A percentile compares a stretch with the other conserved stretches of the same genome.
These are phyloP conservation scores for Lordiphosa mommai DNA, from an alignment of 1,140 invertebrate species.

Conservation along the genomic window DNA sequence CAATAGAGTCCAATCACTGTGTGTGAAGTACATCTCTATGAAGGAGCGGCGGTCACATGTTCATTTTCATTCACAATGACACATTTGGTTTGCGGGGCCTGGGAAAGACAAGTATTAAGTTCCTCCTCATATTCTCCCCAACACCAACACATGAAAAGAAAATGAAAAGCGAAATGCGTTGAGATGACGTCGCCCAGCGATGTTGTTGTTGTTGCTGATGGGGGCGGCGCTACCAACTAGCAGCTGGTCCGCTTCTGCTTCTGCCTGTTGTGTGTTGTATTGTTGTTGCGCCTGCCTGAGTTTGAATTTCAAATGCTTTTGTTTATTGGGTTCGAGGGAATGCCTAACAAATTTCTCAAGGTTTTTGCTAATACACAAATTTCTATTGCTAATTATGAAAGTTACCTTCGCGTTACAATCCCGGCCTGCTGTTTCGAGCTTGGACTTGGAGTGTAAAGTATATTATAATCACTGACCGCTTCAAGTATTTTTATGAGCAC, in stretches of 20 bases:
- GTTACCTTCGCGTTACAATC: constrained; percentile 46
- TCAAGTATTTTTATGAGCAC: constrained; percentile 24
- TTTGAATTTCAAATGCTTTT: constrained; percentile 47
- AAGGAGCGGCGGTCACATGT: constrained; percentile 33
- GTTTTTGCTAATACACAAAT: constrained; percentile 29
- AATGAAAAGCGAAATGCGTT: constrained; percentile 63
- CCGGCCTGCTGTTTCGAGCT: background rate
- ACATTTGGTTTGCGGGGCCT: constrained; percentile 8
- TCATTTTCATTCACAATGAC: constrained; percentile 10
- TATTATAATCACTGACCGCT: constrained; percentile 13
- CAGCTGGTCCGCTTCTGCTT: too few relatives aligned
- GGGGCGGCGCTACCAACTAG: background rate
- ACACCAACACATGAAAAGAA: constrained; percentile 18
- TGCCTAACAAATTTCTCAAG: constrained; percentile 48
- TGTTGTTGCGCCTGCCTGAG: constrained; percentile 45
- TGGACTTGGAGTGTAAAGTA: constrained; percentile 19
- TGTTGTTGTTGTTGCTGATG: constrained; percentile 5
- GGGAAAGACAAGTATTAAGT: constrained; percentile 40
- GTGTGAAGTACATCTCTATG: too few relatives aligned
- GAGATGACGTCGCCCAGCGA: constrained; percentile 45
- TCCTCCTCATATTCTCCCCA: background rate
- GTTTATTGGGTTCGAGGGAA: constrained; percentile 23
- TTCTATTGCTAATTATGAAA: constrained; percentile 46
- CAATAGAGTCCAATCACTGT: too few relatives aligned
- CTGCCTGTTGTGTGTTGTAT: background rate